Conservation (phyloP, 2,797 vertebrate species). For the Etheostoma nigrum region DNA sequence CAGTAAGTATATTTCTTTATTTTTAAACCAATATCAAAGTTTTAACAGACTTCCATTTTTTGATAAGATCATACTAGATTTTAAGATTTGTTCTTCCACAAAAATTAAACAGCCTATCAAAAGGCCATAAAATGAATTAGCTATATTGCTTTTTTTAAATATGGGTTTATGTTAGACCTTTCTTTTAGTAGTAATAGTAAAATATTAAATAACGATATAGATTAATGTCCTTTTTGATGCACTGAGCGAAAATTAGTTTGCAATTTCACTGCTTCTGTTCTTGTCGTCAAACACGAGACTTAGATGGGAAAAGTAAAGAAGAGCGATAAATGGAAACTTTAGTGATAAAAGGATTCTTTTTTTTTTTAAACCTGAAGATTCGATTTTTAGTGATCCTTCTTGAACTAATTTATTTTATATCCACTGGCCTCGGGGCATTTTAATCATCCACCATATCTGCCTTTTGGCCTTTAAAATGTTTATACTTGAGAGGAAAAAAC, state of each 20-base stretch:
- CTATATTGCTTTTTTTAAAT: background rate
- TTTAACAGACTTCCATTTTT: slow-evolving; percentile 4
- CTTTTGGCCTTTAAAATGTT: slow-evolving; percentile 7
- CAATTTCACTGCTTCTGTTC: slow-evolving; percentile 29
- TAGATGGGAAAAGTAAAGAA: background rate
- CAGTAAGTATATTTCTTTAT: background rate
- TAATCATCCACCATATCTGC: background rate
- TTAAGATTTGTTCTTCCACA: slow-evolving; percentile 8
- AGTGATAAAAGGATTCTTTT: background rate
- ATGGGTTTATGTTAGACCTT: background rate
- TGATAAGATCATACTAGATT: background rate
- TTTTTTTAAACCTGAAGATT: background rate
- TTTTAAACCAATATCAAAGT: background rate
- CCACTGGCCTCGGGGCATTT: background rate
- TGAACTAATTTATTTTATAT: slow-evolving; percentile 12
- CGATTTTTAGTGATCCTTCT: background rate
- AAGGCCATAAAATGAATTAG: background rate
- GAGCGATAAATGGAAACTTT: background rate
- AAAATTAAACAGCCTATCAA: background rate
- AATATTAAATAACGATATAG: background rate
- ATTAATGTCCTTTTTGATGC: background rate
- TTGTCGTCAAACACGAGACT: slow-evolving; percentile 1
- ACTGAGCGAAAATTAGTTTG: background rate
- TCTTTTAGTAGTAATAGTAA: too few relatives aligned
- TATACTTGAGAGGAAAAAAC: background rate